These are phyloP conservation scores for Hippolais icterina DNA, from an alignment of 2,113 vertebrate species.

Conservation along the genomic window DNA sequence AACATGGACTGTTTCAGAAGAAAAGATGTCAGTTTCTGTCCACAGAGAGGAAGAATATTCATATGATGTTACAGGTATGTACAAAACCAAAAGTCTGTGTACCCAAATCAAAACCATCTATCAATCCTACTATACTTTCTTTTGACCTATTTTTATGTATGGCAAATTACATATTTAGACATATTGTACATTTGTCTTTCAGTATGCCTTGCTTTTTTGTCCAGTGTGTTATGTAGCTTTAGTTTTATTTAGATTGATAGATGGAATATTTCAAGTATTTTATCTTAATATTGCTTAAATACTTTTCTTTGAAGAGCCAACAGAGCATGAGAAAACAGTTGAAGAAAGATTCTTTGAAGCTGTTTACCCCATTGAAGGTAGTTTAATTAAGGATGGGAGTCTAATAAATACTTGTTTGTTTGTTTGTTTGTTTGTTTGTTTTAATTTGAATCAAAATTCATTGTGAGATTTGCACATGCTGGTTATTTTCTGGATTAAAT, in stretches of 20 bases:
- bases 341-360: constrained; percentile 78
- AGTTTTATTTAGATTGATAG: constrained; percentile 3
- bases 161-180: constrained; percentile 38
- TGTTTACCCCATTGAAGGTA: constrained; percentile 72
- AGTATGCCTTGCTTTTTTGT: constrained; percentile 31
- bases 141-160: neutral
- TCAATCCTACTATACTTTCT: neutral
- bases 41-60: constrained; percentile 78
- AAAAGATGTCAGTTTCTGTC: constrained; percentile 80
- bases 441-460: neutral
- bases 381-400: neutral
- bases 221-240: constrained; percentile 21
- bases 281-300: constrained; percentile 38
- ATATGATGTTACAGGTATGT: constrained; percentile 78
- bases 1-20: constrained; percentile 80
- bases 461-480: neutral
- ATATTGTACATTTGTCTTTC: neutral
- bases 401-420: neutral
- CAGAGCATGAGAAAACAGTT: constrained; percentile 68
- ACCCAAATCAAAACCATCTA: neutral
- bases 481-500: neutral
- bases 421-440: neutral
- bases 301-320: constrained; percentile 74
- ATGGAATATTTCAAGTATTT: neutral
- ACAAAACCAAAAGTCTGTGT: constrained; percentile 20